Evolutionary conservation across 2,797 vertebrate genomes (phyloP), one percentile per base, ranked within the genome.

Genomic region (Euthynnus affinis): DNA sequence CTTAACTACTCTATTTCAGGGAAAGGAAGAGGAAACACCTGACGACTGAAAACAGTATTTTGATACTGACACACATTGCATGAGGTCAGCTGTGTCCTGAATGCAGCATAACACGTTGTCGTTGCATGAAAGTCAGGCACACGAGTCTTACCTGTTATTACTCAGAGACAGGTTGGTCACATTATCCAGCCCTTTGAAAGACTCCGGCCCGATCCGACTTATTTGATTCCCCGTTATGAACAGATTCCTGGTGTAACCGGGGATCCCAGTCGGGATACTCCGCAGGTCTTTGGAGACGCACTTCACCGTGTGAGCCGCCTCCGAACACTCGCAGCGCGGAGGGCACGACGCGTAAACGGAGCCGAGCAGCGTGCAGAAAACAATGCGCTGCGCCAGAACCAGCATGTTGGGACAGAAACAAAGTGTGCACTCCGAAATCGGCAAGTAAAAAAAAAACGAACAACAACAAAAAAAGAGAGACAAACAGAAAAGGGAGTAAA

Each of bases 171-270:
- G 84, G 34, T 90, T 95, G 65, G 93, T 95, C 53, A 96, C 91
- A 34, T 95, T 95, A 0, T 92, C 92, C 81, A 96, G 90, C 15
- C 94, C 95, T 52, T 18, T 88, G 71, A 96, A 94, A 6, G 85
- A 89, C 59, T 93, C 93, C 2, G 94, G 90, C 13, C 94, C 92
- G 42, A 96, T 81, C 0, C 87, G 83, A 8, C 65, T 22, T 74
- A 96, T 95, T 20, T 90, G 93, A 53, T 96, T 96, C 22, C 96
- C 94, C 0, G 93, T 96, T 13, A 96, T 92, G 71, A 96, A 96
- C 40, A 96, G 88, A 69, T 94, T 96, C 79, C 94, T 82, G 51
- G 96, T 94, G 89, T 96, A 96, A 1, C 85, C 86, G 0, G 96
- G 96, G 70, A 96, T 95, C 22, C 91, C 94, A 0, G 58, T 22